Conservation (phyloP, 37 sponge, comb jelly and placozoan species). For the Dysidea cf. avara region DNA sequence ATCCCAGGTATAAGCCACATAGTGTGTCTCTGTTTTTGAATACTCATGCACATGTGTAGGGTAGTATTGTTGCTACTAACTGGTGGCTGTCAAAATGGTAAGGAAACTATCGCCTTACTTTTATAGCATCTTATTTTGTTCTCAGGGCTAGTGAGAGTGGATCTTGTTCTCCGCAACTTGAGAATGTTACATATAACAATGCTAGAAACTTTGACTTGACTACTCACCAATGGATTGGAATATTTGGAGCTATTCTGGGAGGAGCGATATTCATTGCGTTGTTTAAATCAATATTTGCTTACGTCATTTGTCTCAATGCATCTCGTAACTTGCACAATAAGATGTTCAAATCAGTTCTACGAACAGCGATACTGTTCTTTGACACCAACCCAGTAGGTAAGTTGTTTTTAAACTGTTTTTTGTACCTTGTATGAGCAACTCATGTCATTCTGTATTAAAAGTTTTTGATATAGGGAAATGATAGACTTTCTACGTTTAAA, state of each 20-base stretch:
- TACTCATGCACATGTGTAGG: slow-evolving; percentile 16
- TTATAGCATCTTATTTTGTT: too few species aligned
- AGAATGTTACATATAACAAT: too few species aligned
- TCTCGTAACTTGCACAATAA: slow-evolving; percentile 60
- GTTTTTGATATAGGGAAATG: too few species aligned
- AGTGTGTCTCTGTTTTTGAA: too few species aligned
- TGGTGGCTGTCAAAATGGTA: slow-evolving; percentile 79
- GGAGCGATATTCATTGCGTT: slow-evolving; percentile 27
- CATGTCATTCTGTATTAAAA: too few species aligned
- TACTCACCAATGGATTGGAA: slow-evolving; percentile 22
- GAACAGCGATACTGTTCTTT: neutral
- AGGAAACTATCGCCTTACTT: neutral
- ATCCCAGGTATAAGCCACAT: neutral
- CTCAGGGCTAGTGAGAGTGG: too few species aligned
- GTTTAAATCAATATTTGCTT: slow-evolving; percentile 20
- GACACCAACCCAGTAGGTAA: neutral
- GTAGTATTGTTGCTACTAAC: slow-evolving; percentile 36
- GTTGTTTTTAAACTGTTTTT: too few species aligned
- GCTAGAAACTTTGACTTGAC: too few species aligned
- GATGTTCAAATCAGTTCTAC: neutral
- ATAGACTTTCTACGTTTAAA: too few species aligned
- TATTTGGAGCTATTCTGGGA: slow-evolving; percentile 34
- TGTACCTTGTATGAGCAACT: too few species aligned
- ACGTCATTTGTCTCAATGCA: slow-evolving; percentile 43
- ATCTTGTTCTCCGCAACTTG: too few species aligned